These are phyloP conservation scores for Pristionchus maxplancki DNA, from an alignment of 2,888 invertebrate species.

Conservation along the genomic window DNA sequence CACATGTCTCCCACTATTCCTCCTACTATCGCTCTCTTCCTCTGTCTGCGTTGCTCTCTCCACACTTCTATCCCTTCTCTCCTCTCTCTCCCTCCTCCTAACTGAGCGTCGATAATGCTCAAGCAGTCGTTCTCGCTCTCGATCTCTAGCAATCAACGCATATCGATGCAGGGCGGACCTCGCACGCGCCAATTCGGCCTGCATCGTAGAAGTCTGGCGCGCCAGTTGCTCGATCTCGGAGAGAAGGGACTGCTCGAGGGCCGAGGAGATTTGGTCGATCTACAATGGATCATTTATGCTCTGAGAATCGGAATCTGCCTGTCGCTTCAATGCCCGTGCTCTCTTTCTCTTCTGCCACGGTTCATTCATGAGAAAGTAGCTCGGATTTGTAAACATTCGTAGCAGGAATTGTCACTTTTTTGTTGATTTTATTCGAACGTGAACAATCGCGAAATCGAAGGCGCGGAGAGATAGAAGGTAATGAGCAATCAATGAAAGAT, in stretches of 20 bases:
- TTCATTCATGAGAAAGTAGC: too few species aligned
- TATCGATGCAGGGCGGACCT: constrained; percentile 38
- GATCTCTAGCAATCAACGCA: constrained; percentile 16
- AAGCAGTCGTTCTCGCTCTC: background rate
- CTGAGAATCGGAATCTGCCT: too few species aligned
- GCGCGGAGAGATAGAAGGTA: background rate
- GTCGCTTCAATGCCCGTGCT: too few species aligned
- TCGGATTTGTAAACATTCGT: too few species aligned
- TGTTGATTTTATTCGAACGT: background rate
- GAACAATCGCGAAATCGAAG: background rate
- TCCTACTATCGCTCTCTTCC: constrained; percentile 25
- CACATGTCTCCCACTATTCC: background rate
- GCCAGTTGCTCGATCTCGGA: constrained; percentile 52
- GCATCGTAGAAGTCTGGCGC: constrained; percentile 43
- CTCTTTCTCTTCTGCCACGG: too few species aligned
- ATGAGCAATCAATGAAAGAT: background rate
- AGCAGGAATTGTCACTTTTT: too few species aligned
- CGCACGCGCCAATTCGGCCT: constrained; percentile 45
- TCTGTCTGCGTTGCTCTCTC: constrained; percentile 46
- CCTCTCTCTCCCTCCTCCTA: background rate
- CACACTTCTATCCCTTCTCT: constrained; percentile 11
- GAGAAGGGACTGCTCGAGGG: constrained; percentile 51
- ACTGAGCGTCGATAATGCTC: background rate
- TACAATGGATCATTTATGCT: background rate
- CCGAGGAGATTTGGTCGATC: constrained; percentile 51